phyloP scores from a whole-genome alignment of 2,797 vertebrate genomes.

The Galagoides demidoff region DNA sequence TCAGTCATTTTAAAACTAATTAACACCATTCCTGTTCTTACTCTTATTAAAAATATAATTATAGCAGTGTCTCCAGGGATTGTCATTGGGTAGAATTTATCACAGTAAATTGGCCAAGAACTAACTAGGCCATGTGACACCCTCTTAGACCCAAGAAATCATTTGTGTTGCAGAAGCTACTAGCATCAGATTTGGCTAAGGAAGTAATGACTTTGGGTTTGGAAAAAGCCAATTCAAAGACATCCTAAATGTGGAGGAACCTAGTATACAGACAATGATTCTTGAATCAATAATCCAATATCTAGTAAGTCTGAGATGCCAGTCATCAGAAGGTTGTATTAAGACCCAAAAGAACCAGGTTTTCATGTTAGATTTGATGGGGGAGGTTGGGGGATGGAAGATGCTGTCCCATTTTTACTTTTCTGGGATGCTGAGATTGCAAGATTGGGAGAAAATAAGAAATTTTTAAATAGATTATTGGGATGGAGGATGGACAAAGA shows the following conservation, averaged over 20 bases:
- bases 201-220: neutral
- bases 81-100: conserved; percentile 19
- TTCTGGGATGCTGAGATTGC: neutral
- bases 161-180: neutral
- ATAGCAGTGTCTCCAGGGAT: neutral
- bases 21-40: conserved; percentile 35
- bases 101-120: conserved; percentile 12
- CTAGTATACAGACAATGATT: neutral
- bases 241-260: neutral
- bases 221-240: conserved; percentile 7
- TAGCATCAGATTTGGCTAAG: neutral
- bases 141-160: neutral
- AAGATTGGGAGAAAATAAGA: neutral
- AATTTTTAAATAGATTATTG: neutral
- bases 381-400: too few relatives aligned
- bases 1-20: conserved; percentile 66
- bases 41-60: conserved; percentile 69
- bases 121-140: neutral
- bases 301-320: neutral
- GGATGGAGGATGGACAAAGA: neutral
- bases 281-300: neutral
- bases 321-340: neutral
- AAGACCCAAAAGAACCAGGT: neutral
- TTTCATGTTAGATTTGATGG: neutral
- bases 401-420: neutral